These are phyloP conservation scores for Discoglossus pictus DNA, from an alignment of 2,797 vertebrate species.

Conservation along the genomic window DNA sequence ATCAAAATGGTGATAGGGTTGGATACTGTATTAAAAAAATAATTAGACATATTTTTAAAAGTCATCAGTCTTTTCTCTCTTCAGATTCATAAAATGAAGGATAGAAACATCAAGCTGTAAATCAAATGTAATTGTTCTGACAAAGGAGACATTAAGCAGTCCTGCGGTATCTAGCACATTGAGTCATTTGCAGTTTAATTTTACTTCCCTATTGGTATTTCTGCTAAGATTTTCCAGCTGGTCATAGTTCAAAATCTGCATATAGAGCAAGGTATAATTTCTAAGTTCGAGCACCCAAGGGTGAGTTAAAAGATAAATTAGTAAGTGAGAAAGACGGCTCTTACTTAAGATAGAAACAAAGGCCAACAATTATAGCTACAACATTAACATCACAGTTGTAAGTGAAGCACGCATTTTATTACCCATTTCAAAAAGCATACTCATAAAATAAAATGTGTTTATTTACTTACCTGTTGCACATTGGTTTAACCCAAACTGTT, in stretches of 20 bases:
- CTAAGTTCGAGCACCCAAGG: conserved; percentile 21
- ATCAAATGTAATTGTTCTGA: conserved; percentile 21
- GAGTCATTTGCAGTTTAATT: conserved; percentile 10
- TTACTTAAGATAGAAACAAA: conserved; percentile 8
- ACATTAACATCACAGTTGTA: too few species aligned
- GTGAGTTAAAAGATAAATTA: conserved; percentile 47
- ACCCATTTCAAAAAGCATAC: too few species aligned
- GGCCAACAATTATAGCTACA: too few species aligned
- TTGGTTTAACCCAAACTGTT: too few species aligned
- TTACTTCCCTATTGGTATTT: conserved; percentile 10
- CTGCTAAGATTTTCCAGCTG: conserved; percentile 9
- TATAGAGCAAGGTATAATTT: conserved; percentile 45
- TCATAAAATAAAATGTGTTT: too few species aligned
- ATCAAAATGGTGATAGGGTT: not conserved
- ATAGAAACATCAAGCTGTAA: conserved; percentile 1
- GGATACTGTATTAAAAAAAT: conserved; percentile 4
- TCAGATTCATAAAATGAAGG: not conserved
- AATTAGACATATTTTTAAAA: conserved; percentile 4
- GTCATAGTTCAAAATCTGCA: conserved; percentile 36
- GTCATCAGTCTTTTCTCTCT: conserved; percentile 2
- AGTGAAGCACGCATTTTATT: too few species aligned
- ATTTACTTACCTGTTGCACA: too few species aligned
- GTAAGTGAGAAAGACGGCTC: conserved; percentile 19
- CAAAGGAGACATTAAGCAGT: conserved; percentile 10
- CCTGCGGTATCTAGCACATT: conserved; percentile 1